phyloP scores from a whole-genome alignment of 2,888 invertebrate genomes.

The Conistra vaccinii region DNA sequence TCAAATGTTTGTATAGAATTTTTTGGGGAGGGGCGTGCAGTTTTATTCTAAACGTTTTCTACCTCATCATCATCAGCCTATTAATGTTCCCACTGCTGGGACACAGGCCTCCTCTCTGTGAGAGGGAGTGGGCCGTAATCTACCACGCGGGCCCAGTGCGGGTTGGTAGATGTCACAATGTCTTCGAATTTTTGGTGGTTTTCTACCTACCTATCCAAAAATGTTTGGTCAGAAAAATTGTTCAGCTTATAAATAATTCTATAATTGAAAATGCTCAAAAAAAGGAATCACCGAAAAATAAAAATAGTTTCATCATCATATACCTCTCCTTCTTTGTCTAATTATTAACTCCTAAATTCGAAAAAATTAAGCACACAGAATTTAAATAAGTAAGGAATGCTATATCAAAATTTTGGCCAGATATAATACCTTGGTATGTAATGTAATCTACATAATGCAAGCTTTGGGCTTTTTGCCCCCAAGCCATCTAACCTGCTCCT shows the following conservation, averaged over 20 bases:
- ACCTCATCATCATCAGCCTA: too few species aligned
- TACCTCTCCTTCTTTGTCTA: background rate
- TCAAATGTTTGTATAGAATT: too few species aligned
- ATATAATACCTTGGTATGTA: background rate
- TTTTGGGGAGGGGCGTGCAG: too few species aligned
- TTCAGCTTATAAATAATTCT: background rate
- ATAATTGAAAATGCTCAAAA: background rate
- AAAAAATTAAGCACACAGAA: background rate
- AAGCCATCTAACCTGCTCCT: conserved; percentile 11
- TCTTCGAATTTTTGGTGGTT: too few species aligned
- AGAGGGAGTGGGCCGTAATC: too few species aligned
- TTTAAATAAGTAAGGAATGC: background rate
- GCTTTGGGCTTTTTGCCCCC: conserved; percentile 26
- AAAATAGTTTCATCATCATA: too few species aligned
- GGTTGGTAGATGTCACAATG: too few species aligned
- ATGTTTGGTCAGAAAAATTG: background rate
- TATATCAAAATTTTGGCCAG: background rate
- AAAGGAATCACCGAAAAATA: background rate
- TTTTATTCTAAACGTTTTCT: background rate
- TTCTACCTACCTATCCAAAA: background rate
- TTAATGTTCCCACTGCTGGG: too few species aligned
- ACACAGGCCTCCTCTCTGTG: too few species aligned
- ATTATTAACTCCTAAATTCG: background rate
- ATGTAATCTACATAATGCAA: conserved; percentile 27
- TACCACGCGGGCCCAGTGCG: too few species aligned